A percentile compares a stretch with the other conserved stretches of the same genome.
Conservation (phyloP, 2,888 invertebrate species). For the Pollenia griseotomentosa region DNA sequence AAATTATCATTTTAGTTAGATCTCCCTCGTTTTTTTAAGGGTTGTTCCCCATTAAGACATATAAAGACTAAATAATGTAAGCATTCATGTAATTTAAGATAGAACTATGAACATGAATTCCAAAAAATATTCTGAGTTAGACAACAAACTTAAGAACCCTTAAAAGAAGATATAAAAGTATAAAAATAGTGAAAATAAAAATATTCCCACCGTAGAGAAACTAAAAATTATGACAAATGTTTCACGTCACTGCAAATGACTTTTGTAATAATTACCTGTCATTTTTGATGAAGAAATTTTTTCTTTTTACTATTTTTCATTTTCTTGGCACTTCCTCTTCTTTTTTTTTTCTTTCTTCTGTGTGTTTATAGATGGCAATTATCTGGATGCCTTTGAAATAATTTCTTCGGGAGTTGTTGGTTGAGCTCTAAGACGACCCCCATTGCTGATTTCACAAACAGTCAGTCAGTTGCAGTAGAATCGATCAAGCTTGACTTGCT, state of each 20-base stretch:
- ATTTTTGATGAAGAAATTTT: slow-evolving; percentile 58
- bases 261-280: slow-evolving; percentile 73
- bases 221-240: slow-evolving; percentile 81
- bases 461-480: slow-evolving; percentile 35
- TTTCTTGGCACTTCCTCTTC: slow-evolving; percentile 52
- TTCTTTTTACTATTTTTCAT: slow-evolving; percentile 38
- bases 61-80: slow-evolving; percentile 11
- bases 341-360: slow-evolving; percentile 1
- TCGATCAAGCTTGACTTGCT: slow-evolving; percentile 57
- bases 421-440: slow-evolving; percentile 49
- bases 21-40: slow-evolving; percentile 18
- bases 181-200: slow-evolving; percentile 32
- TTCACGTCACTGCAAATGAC: slow-evolving; percentile 80
- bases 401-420: slow-evolving; percentile 8
- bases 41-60: slow-evolving; percentile 47
- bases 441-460: slow-evolving; percentile 55
- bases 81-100: slow-evolving; percentile 59
- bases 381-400: slow-evolving; percentile 39
- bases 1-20: slow-evolving; percentile 41
- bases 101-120: slow-evolving; percentile 39
- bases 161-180: slow-evolving; percentile 49
- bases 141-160: slow-evolving; percentile 21
- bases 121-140: slow-evolving; percentile 28
- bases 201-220: slow-evolving; percentile 62
- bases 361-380: slow-evolving; percentile 19